Conservation (phyloP, 2,888 invertebrate species). For the Balanococcus diminutus region DNA sequence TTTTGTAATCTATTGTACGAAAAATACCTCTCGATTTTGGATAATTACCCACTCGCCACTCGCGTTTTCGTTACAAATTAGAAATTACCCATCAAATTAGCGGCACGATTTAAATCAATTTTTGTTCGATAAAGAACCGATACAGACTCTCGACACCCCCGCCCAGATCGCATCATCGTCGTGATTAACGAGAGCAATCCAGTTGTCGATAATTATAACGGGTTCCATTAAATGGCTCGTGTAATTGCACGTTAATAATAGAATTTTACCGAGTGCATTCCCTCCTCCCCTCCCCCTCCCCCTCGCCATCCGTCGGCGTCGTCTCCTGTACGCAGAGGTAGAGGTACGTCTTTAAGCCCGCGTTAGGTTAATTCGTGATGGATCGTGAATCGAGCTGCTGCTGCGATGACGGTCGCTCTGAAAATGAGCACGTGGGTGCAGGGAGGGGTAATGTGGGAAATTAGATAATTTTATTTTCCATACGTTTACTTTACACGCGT, state of each 20-base stretch:
- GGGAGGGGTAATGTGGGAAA: neutral
- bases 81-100: conserved; percentile 5
- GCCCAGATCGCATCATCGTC: too few species aligned
- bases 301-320: neutral
- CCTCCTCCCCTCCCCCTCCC: too few species aligned
- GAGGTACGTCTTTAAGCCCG: too few species aligned
- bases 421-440: too few species aligned
- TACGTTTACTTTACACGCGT: neutral
- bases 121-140: neutral
- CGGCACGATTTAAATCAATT: neutral
- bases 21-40: neutral
- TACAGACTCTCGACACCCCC: neutral
- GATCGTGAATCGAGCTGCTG: neutral
- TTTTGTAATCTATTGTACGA: neutral
- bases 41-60: neutral
- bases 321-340: too few species aligned
- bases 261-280: neutral
- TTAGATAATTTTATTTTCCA: neutral
- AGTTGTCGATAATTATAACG: conserved; percentile 18
- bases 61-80: neutral
- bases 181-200: conserved; percentile 14
- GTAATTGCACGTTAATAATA: neutral
- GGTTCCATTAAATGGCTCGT: neutral
- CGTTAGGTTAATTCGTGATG: too few species aligned
- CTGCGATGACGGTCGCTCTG: neutral